Conservation (phyloP, 2,113 vertebrate genomes). For the Pachypanchax playfairii region DNA sequence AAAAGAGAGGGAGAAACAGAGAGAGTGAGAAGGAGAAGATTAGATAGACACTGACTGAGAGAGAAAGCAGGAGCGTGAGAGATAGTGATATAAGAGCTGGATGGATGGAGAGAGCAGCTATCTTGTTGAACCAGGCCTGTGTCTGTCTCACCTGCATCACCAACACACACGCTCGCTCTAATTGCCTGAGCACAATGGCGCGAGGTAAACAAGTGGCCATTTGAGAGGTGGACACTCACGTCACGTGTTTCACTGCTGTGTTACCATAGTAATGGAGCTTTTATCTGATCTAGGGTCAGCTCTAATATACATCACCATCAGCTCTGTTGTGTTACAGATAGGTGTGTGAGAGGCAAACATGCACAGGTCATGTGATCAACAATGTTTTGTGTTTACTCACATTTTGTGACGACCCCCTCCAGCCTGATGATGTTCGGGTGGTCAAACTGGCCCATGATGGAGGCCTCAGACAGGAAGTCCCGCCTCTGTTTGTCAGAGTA, state of each 20-base stretch:
- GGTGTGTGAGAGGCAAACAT: constrained; percentile 10
- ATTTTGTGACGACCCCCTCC: constrained; percentile 82
- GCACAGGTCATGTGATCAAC: no score
- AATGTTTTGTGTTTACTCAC: constrained; percentile 58
- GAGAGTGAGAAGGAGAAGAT: constrained; percentile 38
- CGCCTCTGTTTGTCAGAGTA: constrained; percentile 81
- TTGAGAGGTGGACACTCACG: constrained; percentile 37
- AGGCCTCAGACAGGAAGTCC: constrained; percentile 81
- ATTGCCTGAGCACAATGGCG: constrained; percentile 63
- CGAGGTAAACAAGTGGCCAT: constrained; percentile 59
- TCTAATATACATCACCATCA: constrained; percentile 28
- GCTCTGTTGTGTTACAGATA: constrained; percentile 24
- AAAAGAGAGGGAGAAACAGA: constrained; percentile 6
- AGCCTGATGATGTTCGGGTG: constrained; percentile 81
- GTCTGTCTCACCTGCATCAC: constrained; percentile 35
- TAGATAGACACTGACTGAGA: constrained; percentile 48
- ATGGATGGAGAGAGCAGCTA: constrained; percentile 29
- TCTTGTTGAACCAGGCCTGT: constrained; percentile 57
- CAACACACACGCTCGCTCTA: constrained; percentile 43
- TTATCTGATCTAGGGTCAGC: constrained; percentile 59
- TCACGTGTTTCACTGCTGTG: constrained; percentile 42
- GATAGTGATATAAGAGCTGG: constrained; percentile 30
- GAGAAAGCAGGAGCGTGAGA: constrained; percentile 37
- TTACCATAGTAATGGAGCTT: constrained; percentile 61
- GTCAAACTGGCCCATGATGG: constrained; percentile 83